Evolutionary conservation across 2,888 invertebrate genomes (phyloP).

Genomic region (Cosmia trapezina): DNA sequence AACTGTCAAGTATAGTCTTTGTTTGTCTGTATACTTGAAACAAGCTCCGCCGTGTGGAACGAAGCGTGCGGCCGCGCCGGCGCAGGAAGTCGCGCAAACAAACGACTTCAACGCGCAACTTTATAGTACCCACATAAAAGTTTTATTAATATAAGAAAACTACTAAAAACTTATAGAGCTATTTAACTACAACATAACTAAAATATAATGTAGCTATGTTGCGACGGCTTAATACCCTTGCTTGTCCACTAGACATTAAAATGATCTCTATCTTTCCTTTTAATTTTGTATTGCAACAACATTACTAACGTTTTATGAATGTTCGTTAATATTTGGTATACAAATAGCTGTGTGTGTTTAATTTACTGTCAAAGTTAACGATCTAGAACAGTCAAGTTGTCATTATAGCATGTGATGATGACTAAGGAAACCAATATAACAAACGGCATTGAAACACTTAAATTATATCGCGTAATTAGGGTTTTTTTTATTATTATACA

Average conservation of each 20-base stretch:
- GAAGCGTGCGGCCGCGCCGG: conserved; percentile 71
- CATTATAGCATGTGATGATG: background rate
- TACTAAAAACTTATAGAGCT: background rate
- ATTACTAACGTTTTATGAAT: conserved; percentile 16
- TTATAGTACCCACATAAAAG: conserved; percentile 4
- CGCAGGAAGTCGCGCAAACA: conserved; percentile 68
- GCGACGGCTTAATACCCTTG: conserved; percentile 2
- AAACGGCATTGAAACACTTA: background rate
- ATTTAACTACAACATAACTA: conserved; percentile 22
- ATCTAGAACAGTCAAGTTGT: conserved; percentile 24
- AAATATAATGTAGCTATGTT: conserved; percentile 19
- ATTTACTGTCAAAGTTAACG: conserved; percentile 30
- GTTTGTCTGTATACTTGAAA: conserved; percentile 42
- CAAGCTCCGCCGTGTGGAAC: conserved; percentile 69
- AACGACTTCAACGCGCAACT: conserved; percentile 63
- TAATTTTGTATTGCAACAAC: conserved; percentile 10
- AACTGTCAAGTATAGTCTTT: conserved; percentile 36
- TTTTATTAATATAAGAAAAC: conserved; percentile 10
- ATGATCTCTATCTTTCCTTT: conserved; percentile 33
- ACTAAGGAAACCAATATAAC: background rate
- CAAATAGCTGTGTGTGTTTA: conserved; percentile 20
- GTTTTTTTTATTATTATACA: background rate
- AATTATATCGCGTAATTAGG: too few relatives aligned
- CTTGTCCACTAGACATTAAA: conserved; percentile 33
- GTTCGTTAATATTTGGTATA: conserved; percentile 29